Evolutionary conservation across 2,113 vertebrate species (phyloP).

Genomic region (Anarhynchus alexandrinus): DNA sequence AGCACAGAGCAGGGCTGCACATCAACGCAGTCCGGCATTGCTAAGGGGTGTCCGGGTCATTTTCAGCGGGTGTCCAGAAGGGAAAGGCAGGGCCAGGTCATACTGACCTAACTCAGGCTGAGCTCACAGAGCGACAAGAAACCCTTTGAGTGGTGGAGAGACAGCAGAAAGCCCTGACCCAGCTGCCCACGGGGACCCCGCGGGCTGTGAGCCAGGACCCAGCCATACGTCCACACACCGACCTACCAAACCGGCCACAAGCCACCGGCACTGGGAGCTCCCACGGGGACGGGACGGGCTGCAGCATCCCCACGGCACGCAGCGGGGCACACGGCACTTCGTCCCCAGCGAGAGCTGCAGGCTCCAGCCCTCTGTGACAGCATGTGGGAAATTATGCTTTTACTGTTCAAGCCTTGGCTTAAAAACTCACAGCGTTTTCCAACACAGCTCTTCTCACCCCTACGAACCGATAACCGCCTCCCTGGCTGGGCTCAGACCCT

Average conservation of each 20-base stretch:
- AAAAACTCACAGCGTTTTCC: neutral
- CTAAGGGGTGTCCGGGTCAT: neutral
- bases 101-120: neutral
- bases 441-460: neutral
- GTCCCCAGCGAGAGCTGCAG: neutral
- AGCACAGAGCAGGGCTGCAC: neutral
- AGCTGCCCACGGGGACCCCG: neutral
- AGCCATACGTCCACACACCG: rapidly evolving
- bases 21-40: rapidly evolving
- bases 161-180: neutral
- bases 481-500: neutral
- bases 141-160: neutral
- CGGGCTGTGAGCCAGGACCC: rapidly evolving
- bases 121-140: neutral
- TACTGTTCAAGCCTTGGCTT: neutral
- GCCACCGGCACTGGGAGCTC: neutral
- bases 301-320: neutral
- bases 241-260: neutral
- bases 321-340: rapidly evolving
- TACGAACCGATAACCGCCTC: neutral
- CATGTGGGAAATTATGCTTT: neutral
- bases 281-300: rapidly evolving
- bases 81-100: neutral
- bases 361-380: neutral
- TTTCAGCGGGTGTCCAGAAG: neutral